These are phyloP conservation scores for Callocephalon fimbriatum DNA, from an alignment of 2,113 vertebrate genomes.

Conservation along the genomic window DNA sequence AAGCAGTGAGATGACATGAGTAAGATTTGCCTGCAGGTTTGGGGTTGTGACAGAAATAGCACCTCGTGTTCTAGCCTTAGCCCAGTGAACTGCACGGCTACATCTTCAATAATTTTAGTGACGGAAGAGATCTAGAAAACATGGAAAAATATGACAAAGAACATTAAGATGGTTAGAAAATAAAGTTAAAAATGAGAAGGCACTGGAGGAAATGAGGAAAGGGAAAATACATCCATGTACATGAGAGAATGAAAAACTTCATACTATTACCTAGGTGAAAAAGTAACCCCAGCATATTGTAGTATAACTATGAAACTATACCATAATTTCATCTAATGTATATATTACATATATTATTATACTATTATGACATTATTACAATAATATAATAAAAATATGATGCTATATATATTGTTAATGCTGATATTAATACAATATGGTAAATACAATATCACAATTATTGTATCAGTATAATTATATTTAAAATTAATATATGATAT, in stretches of 20 bases:
- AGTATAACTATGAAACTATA: not conserved
- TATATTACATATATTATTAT: not conserved
- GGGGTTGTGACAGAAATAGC: not conserved
- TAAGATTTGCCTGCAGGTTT: not conserved
- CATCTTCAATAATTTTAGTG: not conserved
- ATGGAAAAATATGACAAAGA: not conserved
- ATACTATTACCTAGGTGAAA: not conserved
- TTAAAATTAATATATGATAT: not conserved
- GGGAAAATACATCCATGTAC: not conserved
- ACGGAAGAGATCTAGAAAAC: not conserved
- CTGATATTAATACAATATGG: not conserved
- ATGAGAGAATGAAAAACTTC: not conserved
- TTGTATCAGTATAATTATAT: not conserved
- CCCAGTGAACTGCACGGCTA: not conserved
- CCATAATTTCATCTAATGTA: not conserved
- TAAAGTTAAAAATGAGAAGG: not conserved
- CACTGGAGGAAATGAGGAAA: not conserved
- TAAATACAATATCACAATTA: not conserved
- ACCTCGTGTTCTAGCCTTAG: not conserved
- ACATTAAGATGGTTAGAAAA: not conserved
- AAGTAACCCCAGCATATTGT: not conserved
- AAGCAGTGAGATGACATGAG: not conserved
- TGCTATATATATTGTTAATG: not conserved
- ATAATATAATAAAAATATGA: not conserved
- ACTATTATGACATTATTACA: not conserved